phyloP scores from a whole-genome alignment of 1,140 invertebrate genomes.

The Drosophila baimaii region DNA sequence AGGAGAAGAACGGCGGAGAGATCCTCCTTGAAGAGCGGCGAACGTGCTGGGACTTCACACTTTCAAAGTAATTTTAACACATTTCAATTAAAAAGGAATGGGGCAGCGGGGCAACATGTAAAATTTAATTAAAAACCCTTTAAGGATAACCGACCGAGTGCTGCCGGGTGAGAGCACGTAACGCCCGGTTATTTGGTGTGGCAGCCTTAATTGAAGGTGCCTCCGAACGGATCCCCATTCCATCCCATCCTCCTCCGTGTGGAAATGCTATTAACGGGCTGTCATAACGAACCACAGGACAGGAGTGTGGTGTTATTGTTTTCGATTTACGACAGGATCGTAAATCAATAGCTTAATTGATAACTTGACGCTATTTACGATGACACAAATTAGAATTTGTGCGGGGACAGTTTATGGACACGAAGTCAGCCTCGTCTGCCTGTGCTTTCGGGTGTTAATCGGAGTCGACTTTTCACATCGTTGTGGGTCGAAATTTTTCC shows the following conservation, averaged over 20 bases:
- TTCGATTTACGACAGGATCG: conserved; percentile 75
- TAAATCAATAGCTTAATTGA: conserved; percentile 83
- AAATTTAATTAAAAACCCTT: conserved; percentile 83
- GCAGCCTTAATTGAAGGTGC: conserved; percentile 74
- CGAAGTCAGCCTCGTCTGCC: conserved; percentile 5
- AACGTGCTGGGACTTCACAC: conserved; percentile 66
- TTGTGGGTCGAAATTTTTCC: conserved; percentile 57
- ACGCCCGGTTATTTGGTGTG: conserved; percentile 75
- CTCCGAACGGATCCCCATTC: conserved; percentile 3
- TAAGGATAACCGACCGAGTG: conserved; percentile 68
- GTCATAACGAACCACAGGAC: conserved; percentile 56
- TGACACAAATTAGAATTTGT: conserved; percentile 83
- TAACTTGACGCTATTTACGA: conserved; percentile 80
- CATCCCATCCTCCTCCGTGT: conserved; percentile 44
- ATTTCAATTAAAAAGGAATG: conserved; percentile 76
- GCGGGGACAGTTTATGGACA: conserved; percentile 71
- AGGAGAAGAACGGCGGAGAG: not conserved
- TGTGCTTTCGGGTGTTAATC: conserved; percentile 51
- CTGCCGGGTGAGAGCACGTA: conserved; percentile 43
- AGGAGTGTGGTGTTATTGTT: conserved; percentile 66
- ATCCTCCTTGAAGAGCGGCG: conserved; percentile 39
- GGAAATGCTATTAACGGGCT: conserved; percentile 77
- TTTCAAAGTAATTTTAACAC: conserved; percentile 82
- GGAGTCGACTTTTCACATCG: conserved; percentile 39
- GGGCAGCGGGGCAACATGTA: conserved; percentile 54